phyloP scores from a whole-genome alignment of 2,113 vertebrate species.

The Atherinomorus stipes region DNA sequence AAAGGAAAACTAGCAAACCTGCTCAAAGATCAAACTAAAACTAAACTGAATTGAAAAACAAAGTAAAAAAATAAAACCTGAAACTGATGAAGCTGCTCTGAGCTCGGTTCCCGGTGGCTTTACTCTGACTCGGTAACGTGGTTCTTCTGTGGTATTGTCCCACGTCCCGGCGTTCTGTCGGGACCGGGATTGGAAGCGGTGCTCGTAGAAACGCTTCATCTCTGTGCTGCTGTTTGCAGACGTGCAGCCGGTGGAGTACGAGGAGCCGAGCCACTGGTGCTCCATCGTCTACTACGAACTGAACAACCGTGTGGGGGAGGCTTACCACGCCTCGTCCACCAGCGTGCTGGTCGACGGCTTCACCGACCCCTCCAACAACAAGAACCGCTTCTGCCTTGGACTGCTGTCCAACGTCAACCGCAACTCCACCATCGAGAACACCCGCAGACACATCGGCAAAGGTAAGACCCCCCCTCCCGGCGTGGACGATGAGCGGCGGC shows the following conservation, averaged over 20 bases:
- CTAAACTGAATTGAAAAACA: no score
- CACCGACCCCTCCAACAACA: conserved; percentile 97
- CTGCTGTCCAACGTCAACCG: conserved; percentile 96
- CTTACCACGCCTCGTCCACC: conserved; percentile 95
- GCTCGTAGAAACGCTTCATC: no score
- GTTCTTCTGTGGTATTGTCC: no score
- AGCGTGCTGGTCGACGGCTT: conserved; percentile 97
- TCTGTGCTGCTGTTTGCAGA: conserved; percentile 75
- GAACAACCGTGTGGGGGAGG: conserved; percentile 95
- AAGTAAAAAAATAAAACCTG: no score
- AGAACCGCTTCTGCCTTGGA: conserved; percentile 97
- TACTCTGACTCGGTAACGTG: no score
- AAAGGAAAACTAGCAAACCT: no score
- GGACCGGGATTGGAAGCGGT: no score
- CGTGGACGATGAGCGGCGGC: no score
- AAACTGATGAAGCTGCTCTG: no score
- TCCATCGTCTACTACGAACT: conserved; percentile 98
- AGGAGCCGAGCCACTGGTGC: conserved; percentile 97
- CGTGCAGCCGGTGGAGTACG: conserved; percentile 96
- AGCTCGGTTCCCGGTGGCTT: no score
- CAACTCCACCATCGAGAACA: conserved; percentile 97
- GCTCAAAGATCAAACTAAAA: no score
- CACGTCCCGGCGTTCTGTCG: no score
- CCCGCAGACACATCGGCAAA: conserved; percentile 95
- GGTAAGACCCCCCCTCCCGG: conserved; percentile 74